Base-by-base conservation (phyloP, 2,888 invertebrate genomes). In the Gordius sp. region DNA sequence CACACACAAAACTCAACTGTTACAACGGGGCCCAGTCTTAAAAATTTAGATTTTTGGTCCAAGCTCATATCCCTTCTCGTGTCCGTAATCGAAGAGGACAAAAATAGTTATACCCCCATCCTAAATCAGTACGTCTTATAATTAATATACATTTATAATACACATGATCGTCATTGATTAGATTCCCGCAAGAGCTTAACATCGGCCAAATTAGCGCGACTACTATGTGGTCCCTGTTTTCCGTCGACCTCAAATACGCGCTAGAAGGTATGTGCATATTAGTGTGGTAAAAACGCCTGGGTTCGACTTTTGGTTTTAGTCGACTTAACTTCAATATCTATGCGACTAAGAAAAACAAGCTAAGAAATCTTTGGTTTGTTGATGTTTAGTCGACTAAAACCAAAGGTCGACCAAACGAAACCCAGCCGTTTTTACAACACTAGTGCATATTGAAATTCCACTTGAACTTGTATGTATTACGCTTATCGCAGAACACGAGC, bases 31-130 rank as follows among this genome's bases (percentile, higher is more conserved):
- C 72, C 85, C 77, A 69, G 84, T 79, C 41, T 70, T 60, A 71
- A 87, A 66, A 84, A 82, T 60, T 79, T 93, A 33, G 86, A 89
- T 69, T 93, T 93, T 73, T 93, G 93, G 91, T 87, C 89, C 73
- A 89, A 89, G 68, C 74, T 91, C 59, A 87, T 91, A 62, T 86
- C 86, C 28, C 77, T 97, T 60, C 87, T 93, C 63, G 86, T 87
- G 57, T 89, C 91, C 60, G 91, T 97, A 60, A 89, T 99, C 66
- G 97, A 97, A 70, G 97, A 99, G 70, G 97, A 99, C 69, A 81
- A 82, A 66, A 91, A 87, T 68, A 86, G 85, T 70, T 97, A 99
- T 68, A 87, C 87, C 25, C 84, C 87, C 8, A 93, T 93, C 53
- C 76, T 99, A 59, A 97, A 91, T 72, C 97, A 97, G 74, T 74